Evolutionary conservation across 1,140 invertebrate species (phyloP), one percentile per base, ranked within the genome.

Genomic region (Hydropsyche tenuis): DNA sequence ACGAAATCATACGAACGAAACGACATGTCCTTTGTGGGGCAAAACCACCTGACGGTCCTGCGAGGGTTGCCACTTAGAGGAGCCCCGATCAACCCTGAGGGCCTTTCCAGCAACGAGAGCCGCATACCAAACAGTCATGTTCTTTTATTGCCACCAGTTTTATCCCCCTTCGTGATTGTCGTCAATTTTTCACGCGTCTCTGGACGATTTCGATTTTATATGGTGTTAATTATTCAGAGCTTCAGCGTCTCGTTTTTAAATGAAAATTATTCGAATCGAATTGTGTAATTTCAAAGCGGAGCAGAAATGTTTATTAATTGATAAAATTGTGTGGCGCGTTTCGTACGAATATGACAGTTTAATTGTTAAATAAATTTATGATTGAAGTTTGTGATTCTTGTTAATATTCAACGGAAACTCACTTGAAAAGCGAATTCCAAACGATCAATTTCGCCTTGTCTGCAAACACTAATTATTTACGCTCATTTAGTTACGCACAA

Each of bases 51-150:
- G 12, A 20, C 56, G 23, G 23, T 60, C 23, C 22, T 22, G 45
- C 22, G 45, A 68, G 65, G 65, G 65, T 68, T 48, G 37, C 65
- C 65, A 68, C 65, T 68, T 68, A 70, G 48, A 14, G 16, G 23
- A 7, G 3, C 63, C n/a, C 25, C 12, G 48, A 7, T 46, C 27
- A 42, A 70, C 11, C 25, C 68, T 6, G 11, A 23, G 46, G 27
- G 46, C 11, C 27, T 7, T 23, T 22, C 20, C 7, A 56, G 0
- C 27, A 18, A 37, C 68, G 5, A 12, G 51, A 18, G 2, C n/a
- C 48, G 68, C 68, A 70, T 70, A 70, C 68, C 68, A 70, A 70
- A 37, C 18, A 70, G 68, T 70, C 68, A 70, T 56, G 68, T 20
- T 70, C 48, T 46, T 70, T 70, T 70, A 70, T 70, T 70, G 48